Conservation (phyloP, 1,140 invertebrate species). For the Drosophila melanica region DNA sequence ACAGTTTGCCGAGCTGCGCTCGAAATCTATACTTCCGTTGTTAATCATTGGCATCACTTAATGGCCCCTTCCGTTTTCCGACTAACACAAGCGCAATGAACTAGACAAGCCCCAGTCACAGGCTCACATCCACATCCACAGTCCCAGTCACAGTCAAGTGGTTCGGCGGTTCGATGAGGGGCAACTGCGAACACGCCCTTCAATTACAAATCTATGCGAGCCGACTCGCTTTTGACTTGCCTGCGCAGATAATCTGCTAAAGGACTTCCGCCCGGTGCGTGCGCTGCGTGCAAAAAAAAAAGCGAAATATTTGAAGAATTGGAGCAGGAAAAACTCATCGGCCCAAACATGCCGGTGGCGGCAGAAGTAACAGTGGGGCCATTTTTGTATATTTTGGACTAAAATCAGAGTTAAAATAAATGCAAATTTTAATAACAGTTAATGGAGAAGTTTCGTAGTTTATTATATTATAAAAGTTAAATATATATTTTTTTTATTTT, state of each 20-base stretch:
- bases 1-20: slow-evolving; percentile 41
- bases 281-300: slow-evolving; percentile 55
- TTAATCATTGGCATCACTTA: slow-evolving; percentile 84
- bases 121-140: too few relatives aligned
- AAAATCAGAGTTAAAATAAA: too few relatives aligned
- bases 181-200: slow-evolving; percentile 74
- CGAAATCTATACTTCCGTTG: slow-evolving; percentile 83
- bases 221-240: slow-evolving; percentile 29
- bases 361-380: slow-evolving; percentile 14
- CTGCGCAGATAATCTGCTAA: slow-evolving; percentile 81
- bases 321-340: slow-evolving; percentile 10
- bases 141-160: slow-evolving; percentile 38
- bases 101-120: slow-evolving; percentile 39
- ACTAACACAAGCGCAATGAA: slow-evolving; percentile 47
- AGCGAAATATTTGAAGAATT: slow-evolving; percentile 10
- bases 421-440: too few relatives aligned
- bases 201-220: slow-evolving; percentile 81
- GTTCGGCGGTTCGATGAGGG: slow-evolving; percentile 26
- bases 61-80: slow-evolving; percentile 77
- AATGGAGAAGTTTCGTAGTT: too few relatives aligned
- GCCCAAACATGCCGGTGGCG: slow-evolving; percentile 1
- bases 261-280: slow-evolving; percentile 81
- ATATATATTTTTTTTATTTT: too few relatives aligned
- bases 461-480: too few relatives aligned
- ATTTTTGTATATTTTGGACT: not conserved